Base-by-base conservation (phyloP, 2,888 invertebrate genomes). In the Phorcus lineatus region DNA sequence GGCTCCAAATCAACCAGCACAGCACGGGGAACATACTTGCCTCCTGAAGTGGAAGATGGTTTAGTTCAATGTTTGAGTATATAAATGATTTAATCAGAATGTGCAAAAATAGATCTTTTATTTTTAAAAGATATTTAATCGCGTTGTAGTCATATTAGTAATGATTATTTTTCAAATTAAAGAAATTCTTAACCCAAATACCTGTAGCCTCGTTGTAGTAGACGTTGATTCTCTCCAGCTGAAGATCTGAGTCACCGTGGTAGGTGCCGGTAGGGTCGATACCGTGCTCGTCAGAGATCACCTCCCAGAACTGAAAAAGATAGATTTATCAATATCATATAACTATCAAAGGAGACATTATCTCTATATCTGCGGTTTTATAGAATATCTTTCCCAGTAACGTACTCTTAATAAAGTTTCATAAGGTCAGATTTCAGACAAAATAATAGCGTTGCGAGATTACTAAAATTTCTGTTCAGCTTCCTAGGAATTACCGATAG, bases 1-100 rank as follows among this genome's bases (percentile, higher is more conserved):
- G 98, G 98, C 94, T 98, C 98, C 92, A 98, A 94, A 92, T 98
- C 98, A 86, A 98, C 97, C 84, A 98, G 95, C 92, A 98, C 96
- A 90, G 98, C 97, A 86, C 98, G 95, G 17, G 98, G 98, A 82
- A 98, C 98, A 94, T 97, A 98, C 94, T 97, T 97, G 89, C 97
- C 97, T 66, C 87, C 86, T 86, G 80, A 19, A 80, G 81, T 6
- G 52, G 16, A n/a, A 31, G 28, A 53, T 66, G 77, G 0, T 40
- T 4, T 31, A 13, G 4, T 19, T 31, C 17, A 57, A 22, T 47
- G 47, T 47, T 6, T 47, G 36, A 36, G 7, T 36, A 36, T 36
- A 36, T 36, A 36, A 47, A 47, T 11, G 7, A 6, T 47, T 6
- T 47, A 47, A 11, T 11, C 4, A 47, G 47, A 47, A 47, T 36